Percentiles rank a stretch among this genome's conserved stretches.
Conservation (phyloP, 2,113 vertebrate genomes). For the Lamprologus sp. region DNA sequence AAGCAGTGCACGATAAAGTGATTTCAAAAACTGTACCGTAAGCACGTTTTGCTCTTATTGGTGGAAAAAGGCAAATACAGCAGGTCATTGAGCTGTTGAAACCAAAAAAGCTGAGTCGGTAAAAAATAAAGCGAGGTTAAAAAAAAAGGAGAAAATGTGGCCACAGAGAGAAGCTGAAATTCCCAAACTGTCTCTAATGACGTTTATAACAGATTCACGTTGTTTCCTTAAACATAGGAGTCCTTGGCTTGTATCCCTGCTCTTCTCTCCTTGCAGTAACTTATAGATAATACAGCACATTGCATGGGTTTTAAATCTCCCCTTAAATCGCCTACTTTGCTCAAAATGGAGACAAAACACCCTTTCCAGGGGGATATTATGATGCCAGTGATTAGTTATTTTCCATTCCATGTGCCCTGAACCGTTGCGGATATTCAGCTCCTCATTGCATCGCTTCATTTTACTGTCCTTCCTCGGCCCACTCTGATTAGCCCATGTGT, state of each 20-base stretch:
- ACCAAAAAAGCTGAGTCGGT: constrained; percentile 57
- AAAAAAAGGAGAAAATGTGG: background rate
- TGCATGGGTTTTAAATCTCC: constrained; percentile 3
- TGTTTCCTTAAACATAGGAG: background rate
- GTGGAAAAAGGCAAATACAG: constrained; percentile 57
- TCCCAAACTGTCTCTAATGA: background rate
- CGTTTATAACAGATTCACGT: background rate
- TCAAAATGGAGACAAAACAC: constrained; percentile 53
- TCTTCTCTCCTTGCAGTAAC: background rate
- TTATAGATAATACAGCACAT: background rate
- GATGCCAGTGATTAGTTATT: constrained; percentile 46
- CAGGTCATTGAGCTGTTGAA: constrained; percentile 58
- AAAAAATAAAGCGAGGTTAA: constrained; percentile 7
- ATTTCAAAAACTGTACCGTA: constrained; percentile 66
- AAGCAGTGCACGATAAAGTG: constrained; percentile 58
- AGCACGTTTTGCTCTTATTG: constrained; percentile 65
- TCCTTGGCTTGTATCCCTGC: background rate
- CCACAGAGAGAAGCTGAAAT: background rate
- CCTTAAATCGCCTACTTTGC: constrained; percentile 8
- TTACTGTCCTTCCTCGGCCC: constrained; percentile 20
- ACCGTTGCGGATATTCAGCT: constrained; percentile 14
- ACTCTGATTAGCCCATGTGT: constrained; percentile 43
- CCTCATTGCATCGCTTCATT: constrained; percentile 21
- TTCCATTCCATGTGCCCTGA: constrained; percentile 53
- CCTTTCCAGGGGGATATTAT: constrained; percentile 36